Evolutionary conservation across 2,888 invertebrate species (phyloP).

Genomic region (Piscicola geometra): DNA sequence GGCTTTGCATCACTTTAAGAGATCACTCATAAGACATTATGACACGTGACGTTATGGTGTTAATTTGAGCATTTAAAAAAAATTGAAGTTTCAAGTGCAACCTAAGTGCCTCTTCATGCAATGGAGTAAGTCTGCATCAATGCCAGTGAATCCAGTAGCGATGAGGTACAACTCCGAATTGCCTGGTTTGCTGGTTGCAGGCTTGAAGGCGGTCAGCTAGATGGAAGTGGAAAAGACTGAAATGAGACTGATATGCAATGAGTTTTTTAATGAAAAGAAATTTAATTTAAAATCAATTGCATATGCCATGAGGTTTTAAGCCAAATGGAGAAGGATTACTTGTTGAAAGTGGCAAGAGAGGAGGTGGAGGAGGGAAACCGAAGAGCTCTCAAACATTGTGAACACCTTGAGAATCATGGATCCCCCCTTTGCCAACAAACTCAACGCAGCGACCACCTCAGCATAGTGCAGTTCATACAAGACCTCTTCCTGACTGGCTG

Average conservation of each 20-base stretch:
- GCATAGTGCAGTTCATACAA: conserved; percentile 76
- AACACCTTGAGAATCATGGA: conserved; percentile 81
- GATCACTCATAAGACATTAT: too few species aligned
- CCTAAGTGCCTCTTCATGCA: conserved; percentile 26
- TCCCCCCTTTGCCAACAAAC: conserved; percentile 69
- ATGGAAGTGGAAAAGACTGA: not conserved
- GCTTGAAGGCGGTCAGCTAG: conserved; percentile 74
- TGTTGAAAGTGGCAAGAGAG: conserved; percentile 69
- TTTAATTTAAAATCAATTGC: too few species aligned
- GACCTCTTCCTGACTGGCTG: conserved; percentile 77
- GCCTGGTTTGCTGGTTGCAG: conserved; percentile 85
- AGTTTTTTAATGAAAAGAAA: too few species aligned
- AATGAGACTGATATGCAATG: not conserved
- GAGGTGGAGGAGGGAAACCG: conserved; percentile 73
- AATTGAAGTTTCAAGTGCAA: too few species aligned
- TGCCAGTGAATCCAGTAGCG: conserved; percentile 46
- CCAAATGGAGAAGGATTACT: too few species aligned
- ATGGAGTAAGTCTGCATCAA: conserved; percentile 17
- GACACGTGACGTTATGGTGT: too few species aligned
- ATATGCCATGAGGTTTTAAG: too few species aligned
- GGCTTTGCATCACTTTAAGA: too few species aligned
- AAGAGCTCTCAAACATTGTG: conserved; percentile 78
- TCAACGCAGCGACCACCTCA: conserved; percentile 74
- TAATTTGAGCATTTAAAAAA: too few species aligned
- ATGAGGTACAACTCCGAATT: conserved; percentile 89